These are phyloP conservation scores for Oxygymnocypris stewartii DNA, from an alignment of 2,113 vertebrate species.

Conservation along the genomic window DNA sequence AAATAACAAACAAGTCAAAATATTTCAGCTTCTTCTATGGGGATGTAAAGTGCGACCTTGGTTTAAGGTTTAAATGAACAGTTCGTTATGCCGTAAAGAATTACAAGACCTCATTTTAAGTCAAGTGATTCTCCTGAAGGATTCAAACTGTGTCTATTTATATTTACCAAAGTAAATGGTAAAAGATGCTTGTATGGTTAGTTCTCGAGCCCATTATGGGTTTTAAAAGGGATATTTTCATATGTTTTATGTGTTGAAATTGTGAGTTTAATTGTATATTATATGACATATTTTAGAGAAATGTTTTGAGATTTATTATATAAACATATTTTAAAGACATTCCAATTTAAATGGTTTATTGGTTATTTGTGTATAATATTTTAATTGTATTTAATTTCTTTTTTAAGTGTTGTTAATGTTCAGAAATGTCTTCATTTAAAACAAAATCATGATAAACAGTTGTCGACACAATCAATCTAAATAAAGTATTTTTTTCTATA, in stretches of 20 bases:
- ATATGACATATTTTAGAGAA: neutral
- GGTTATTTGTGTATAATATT: constrained; percentile 10
- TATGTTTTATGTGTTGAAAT: neutral
- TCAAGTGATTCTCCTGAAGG: neutral
- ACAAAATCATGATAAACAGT: neutral
- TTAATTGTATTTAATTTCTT: neutral
- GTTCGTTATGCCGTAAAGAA: neutral
- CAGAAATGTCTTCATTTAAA: neutral
- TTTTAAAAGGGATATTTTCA: neutral
- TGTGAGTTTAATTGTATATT: neutral
- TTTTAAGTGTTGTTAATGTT: neutral
- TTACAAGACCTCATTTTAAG: neutral
- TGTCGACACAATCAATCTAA: neutral
- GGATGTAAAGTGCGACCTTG: neutral
- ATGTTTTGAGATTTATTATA: neutral
- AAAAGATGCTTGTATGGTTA: neutral
- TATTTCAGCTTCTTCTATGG: neutral
- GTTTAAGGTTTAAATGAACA: neutral
- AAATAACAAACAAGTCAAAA: neutral
- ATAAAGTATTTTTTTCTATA: neutral
- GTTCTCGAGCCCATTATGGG: constrained; percentile 24
- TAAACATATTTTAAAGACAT: neutral
- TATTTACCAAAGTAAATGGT: neutral
- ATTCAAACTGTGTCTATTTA: neutral
- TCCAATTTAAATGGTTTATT: neutral